Evolutionary conservation across 2,888 invertebrate species (phyloP).

Genomic region (Oscheius sp.): DNA sequence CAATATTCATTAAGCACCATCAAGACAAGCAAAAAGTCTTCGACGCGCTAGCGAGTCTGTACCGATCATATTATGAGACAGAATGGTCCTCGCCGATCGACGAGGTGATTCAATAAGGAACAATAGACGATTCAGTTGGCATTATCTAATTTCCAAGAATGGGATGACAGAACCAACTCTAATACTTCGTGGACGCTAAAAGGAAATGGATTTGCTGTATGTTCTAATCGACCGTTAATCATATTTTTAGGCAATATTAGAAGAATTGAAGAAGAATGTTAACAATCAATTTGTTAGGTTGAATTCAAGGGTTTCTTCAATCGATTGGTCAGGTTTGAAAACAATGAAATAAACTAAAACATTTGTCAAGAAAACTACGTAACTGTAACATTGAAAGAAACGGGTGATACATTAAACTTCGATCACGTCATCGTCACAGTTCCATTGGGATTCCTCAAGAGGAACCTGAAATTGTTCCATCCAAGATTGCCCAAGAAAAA

Average conservation of each 20-base stretch:
- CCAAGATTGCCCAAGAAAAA: slow-evolving; percentile 49
- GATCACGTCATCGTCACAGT: slow-evolving; percentile 54
- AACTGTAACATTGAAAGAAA: background rate
- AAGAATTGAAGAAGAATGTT: slow-evolving; percentile 39
- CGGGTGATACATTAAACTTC: background rate
- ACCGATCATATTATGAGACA: slow-evolving; percentile 51
- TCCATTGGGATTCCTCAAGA: slow-evolving; percentile 58
- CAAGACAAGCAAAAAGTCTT: background rate
- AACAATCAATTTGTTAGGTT: slow-evolving; percentile 39
- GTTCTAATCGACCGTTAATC: background rate
- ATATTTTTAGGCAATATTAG: slow-evolving; percentile 38
- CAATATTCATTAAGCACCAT: background rate
- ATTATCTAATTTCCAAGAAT: slow-evolving; percentile 47
- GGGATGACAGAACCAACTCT: slow-evolving; percentile 50
- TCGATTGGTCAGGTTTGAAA: slow-evolving; percentile 31
- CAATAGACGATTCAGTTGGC: slow-evolving; percentile 39
- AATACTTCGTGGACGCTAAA: slow-evolving; percentile 42
- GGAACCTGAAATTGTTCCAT: slow-evolving; percentile 39
- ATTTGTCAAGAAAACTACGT: slow-evolving; percentile 3
- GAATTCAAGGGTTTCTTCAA: slow-evolving; percentile 42
- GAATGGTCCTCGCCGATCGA: slow-evolving; percentile 60
- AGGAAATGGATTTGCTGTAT: slow-evolving; percentile 24
- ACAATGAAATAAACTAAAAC: background rate
- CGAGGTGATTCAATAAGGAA: slow-evolving; percentile 32
- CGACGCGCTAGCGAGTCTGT: slow-evolving; percentile 37